These are phyloP conservation scores for Atrina japonica DNA, from an alignment of 2,888 invertebrate genomes.

Conservation along the genomic window DNA sequence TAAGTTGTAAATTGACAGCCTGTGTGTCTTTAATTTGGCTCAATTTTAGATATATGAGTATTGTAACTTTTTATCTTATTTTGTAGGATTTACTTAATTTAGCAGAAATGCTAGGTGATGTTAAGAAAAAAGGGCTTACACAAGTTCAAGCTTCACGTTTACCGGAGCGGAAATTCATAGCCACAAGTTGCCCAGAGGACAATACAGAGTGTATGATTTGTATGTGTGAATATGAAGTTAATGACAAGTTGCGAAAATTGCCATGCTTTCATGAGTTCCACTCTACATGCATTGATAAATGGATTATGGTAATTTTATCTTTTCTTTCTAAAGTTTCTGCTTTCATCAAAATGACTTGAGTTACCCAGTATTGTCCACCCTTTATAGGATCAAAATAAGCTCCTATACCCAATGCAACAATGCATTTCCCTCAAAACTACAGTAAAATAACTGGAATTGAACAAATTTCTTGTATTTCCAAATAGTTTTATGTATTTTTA, in stretches of 20 bases:
- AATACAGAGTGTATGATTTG: conserved; percentile 72
- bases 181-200: conserved; percentile 31
- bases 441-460: too few relatives aligned
- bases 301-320: conserved; percentile 70
- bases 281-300: conserved; percentile 74
- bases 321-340: background rate
- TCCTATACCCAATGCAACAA: too few relatives aligned
- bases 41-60: too few relatives aligned
- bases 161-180: conserved; percentile 55
- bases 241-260: conserved; percentile 71
- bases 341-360: too few relatives aligned
- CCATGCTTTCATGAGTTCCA: conserved; percentile 78
- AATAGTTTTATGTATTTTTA: too few relatives aligned
- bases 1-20: too few relatives aligned
- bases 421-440: too few relatives aligned
- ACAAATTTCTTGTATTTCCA: too few relatives aligned
- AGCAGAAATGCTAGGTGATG: conserved; percentile 66
- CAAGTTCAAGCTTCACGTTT: conserved; percentile 51
- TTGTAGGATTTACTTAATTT: conserved; percentile 61
- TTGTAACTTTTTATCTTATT: too few relatives aligned
- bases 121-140: conserved; percentile 57
- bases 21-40: too few relatives aligned
- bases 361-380: too few relatives aligned
- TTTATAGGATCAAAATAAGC: too few relatives aligned
- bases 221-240: conserved; percentile 73